Evolutionary conservation across 1,140 invertebrate genomes (phyloP).

Genomic region (Bombyx mandarina): DNA sequence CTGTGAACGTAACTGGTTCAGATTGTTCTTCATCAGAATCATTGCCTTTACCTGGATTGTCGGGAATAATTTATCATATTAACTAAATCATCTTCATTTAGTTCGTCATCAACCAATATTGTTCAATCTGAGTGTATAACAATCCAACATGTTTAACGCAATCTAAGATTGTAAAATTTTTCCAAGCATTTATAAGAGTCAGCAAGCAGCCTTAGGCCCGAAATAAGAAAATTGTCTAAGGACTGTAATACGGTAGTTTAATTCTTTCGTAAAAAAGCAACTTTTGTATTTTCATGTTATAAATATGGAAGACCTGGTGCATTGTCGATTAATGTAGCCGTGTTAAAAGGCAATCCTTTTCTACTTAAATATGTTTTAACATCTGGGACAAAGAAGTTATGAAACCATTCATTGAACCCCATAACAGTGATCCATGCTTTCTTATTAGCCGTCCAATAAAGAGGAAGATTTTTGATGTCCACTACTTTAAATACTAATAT

Average conservation of each 20-base stretch:
- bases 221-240: not conserved
- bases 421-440: not conserved
- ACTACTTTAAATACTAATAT: not conserved
- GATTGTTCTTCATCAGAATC: not conserved
- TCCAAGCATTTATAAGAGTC: not conserved
- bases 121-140: too few species aligned
- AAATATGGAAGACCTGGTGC: not conserved
- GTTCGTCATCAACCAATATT: not conserved
- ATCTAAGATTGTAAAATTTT: not conserved
- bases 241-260: not conserved
- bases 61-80: not conserved
- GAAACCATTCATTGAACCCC: too few species aligned
- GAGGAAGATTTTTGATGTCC: not conserved
- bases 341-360: too few species aligned
- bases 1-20: not conserved
- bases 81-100: constrained; percentile 1
- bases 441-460: not conserved
- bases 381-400: too few species aligned
- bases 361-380: too few species aligned
- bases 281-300: not conserved
- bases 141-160: too few species aligned
- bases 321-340: too few species aligned
- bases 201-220: not conserved
- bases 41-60: not conserved
- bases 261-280: not conserved